phyloP scores from a whole-genome alignment of 2,888 invertebrate genomes.

The Rhagium mordax region DNA sequence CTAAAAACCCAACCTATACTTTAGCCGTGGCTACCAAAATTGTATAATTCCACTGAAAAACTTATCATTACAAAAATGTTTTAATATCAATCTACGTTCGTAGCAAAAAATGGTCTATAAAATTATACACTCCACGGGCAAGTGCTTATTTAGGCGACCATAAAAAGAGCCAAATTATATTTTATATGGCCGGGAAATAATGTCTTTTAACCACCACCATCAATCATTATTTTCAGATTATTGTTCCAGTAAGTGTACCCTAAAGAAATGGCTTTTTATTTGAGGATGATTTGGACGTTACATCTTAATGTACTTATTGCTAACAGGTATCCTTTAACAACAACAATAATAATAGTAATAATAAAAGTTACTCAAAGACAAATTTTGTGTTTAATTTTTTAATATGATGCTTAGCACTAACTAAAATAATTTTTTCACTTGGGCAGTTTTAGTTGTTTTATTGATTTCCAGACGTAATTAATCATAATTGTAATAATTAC shows the following conservation, averaged over 20 bases:
- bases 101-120: conserved; percentile 51
- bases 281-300: conserved; percentile 39
- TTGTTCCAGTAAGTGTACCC: conserved; percentile 32
- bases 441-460: no score
- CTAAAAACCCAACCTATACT: conserved; percentile 43
- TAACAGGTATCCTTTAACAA: background rate
- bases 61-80: conserved; percentile 50
- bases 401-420: no score
- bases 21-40: conserved; percentile 46
- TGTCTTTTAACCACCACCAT: conserved; percentile 52
- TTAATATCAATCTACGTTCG: conserved; percentile 52
- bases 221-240: conserved; percentile 49
- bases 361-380: no score
- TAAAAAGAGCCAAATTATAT: conserved; percentile 54
- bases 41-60: conserved; percentile 47
- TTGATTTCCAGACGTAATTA: no score
- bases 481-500: no score
- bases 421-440: no score
- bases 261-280: conserved; percentile 44
- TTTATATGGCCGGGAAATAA: conserved; percentile 50
- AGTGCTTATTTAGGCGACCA: conserved; percentile 49
- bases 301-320: conserved; percentile 33
- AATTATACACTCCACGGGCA: conserved; percentile 49
- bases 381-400: no score
- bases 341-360: no score